Conservation (phyloP, 2,113 vertebrate genomes). For the Stegostoma tigrinum region DNA sequence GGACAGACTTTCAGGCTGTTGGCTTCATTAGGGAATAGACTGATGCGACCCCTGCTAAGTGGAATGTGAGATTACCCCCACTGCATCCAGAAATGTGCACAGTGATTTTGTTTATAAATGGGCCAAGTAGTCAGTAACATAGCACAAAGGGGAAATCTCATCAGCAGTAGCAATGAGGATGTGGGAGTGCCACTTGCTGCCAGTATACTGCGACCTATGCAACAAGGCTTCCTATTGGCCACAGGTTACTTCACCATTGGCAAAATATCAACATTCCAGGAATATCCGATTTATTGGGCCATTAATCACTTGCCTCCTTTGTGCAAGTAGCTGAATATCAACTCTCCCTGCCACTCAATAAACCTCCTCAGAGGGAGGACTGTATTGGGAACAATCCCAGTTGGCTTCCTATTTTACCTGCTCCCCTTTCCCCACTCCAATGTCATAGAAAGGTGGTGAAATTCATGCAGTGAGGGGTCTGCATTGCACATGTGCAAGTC, state of each 20-base stretch:
- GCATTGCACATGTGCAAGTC: neutral
- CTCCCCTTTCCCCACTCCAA: neutral
- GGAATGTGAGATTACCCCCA: no score
- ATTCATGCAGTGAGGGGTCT: neutral
- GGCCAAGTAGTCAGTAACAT: no score
- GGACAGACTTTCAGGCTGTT: no score
- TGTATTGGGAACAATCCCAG: neutral
- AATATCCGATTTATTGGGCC: neutral
- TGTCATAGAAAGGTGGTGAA: neutral
- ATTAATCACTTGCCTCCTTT: neutral
- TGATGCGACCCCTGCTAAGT: no score
- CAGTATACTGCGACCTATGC: neutral
- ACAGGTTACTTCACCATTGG: neutral
- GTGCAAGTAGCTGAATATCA: neutral
- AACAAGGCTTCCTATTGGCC: neutral
- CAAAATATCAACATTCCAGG: neutral
- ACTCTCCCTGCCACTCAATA: neutral
- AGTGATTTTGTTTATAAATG: no score
- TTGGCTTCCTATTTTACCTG: neutral
- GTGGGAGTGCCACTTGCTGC: neutral
- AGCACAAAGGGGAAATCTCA: neutral
- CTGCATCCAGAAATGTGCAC: no score
- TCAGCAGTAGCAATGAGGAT: neutral
- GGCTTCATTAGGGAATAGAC: no score
- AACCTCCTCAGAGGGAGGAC: neutral